phyloP scores from a whole-genome alignment of 2,888 invertebrate genomes.

The Drosophila nigricruria region DNA sequence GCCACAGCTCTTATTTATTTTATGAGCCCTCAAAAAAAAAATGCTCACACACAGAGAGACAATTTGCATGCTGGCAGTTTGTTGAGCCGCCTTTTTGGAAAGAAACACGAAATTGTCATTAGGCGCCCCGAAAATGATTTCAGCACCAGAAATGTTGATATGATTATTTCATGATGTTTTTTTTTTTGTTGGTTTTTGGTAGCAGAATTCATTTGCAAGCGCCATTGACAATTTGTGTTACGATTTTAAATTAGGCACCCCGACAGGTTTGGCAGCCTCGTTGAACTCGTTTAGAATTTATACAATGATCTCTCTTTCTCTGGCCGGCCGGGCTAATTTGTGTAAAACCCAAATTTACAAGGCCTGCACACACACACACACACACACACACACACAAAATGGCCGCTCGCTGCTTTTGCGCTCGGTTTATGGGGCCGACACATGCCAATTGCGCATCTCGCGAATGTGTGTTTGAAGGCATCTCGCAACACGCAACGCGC shows the following conservation, averaged over 20 bases:
- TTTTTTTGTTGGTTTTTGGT: neutral
- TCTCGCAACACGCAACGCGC: conserved; percentile 60
- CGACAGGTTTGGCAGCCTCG: conserved; percentile 68
- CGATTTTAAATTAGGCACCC: conserved; percentile 47
- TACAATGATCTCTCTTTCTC: conserved; percentile 47
- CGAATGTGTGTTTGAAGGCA: conserved; percentile 31
- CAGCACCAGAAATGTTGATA: conserved; percentile 29
- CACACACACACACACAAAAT: conserved; percentile 66
- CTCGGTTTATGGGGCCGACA: conserved; percentile 59
- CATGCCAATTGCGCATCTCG: conserved; percentile 61
- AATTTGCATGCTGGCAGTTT: conserved; percentile 72
- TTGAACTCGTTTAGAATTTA: conserved; percentile 69
- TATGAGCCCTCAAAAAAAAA: conserved; percentile 50
- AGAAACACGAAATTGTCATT: conserved; percentile 74
- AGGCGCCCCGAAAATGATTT: conserved; percentile 50
- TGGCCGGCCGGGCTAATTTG: conserved; percentile 57
- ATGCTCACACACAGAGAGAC: conserved; percentile 32
- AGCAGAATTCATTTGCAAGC: conserved; percentile 34
- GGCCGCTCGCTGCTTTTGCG: conserved; percentile 51
- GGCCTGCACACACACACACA: conserved; percentile 60
- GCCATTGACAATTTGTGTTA: conserved; percentile 50
- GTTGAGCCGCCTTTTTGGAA: conserved; percentile 54
- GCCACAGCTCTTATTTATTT: conserved; percentile 63
- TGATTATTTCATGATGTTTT: conserved; percentile 44
- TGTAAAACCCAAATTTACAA: conserved; percentile 66